Percentiles rank a stretch among this genome's conserved stretches.
Evolutionary conservation across 2,888 invertebrate genomes (phyloP).

Genomic region (Nephrotoma guestfalica): DNA sequence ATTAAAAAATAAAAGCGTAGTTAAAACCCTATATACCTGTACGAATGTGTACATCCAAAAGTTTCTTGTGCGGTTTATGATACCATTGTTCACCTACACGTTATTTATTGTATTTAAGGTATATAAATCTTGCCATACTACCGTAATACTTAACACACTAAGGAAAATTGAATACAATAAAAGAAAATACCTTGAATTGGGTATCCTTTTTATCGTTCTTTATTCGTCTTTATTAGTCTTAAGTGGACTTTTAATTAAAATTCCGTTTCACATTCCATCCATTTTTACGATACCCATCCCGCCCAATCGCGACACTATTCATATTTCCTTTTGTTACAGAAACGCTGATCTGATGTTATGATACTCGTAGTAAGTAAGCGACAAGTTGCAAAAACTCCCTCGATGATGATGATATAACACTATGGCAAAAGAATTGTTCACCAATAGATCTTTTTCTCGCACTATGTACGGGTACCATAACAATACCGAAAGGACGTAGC

Average conservation of each 20-base stretch:
- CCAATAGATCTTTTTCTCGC: not conserved
- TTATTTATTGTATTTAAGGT: not conserved
- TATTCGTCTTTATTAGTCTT: not conserved
- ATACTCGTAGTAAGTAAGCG: not conserved
- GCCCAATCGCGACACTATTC: not conserved
- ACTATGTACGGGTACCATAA: not conserved
- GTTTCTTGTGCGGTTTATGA: not conserved
- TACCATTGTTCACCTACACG: not conserved
- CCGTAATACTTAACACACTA: not conserved
- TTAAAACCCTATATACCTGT: not conserved
- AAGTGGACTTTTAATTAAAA: not conserved
- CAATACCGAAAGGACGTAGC: not conserved
- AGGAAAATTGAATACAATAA: not conserved
- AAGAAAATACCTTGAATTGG: not conserved
- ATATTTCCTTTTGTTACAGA: not conserved
- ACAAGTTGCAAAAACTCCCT: not conserved
- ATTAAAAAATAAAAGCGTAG: no score
- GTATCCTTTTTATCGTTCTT: not conserved
- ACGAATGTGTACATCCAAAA: not conserved
- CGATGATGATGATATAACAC: not conserved
- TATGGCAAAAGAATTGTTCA: not conserved
- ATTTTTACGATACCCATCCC: not conserved
- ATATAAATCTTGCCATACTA: not conserved
- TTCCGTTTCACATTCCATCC: not conserved
- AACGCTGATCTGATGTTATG: not conserved